Conservation (phyloP, 2,888 invertebrate genomes). For the Agonopterix alstromeriana region DNA sequence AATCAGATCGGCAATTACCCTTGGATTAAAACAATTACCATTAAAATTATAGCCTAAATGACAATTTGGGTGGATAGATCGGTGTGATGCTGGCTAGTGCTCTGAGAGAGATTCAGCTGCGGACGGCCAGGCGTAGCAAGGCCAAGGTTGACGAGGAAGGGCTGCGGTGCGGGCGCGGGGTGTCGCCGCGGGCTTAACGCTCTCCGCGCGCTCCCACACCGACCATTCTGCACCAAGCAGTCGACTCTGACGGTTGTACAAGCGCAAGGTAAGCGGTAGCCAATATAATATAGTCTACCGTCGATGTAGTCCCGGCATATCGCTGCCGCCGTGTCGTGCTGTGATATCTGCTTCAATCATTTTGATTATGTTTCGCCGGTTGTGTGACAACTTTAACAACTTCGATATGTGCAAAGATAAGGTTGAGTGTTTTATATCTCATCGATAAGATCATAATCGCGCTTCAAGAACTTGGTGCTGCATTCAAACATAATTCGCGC, state of each 20-base stretch:
- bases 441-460: slow-evolving; percentile 48
- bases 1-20: slow-evolving; percentile 11
- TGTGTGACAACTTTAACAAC: slow-evolving; percentile 49
- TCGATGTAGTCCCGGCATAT: slow-evolving; percentile 26
- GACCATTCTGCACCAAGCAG: slow-evolving; percentile 77
- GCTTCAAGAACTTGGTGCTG: slow-evolving; percentile 34
- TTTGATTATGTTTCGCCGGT: slow-evolving; percentile 32
- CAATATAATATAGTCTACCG: slow-evolving; percentile 43
- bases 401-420: slow-evolving; percentile 63
- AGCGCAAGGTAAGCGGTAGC: slow-evolving; percentile 74
- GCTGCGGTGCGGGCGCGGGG: slow-evolving; percentile 63
- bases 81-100: slow-evolving; percentile 24
- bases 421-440: slow-evolving; percentile 44
- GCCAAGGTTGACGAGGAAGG: slow-evolving; percentile 69
- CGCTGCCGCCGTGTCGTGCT: slow-evolving; percentile 27
- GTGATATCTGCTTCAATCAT: slow-evolving; percentile 26
- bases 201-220: slow-evolving; percentile 66
- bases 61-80: slow-evolving; percentile 18
- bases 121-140: slow-evolving; percentile 50
- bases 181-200: slow-evolving; percentile 61
- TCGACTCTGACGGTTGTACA: slow-evolving; percentile 75
- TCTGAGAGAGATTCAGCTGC: slow-evolving; percentile 15
- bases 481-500: slow-evolving; percentile 52
- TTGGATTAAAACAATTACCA: slow-evolving; percentile 15
- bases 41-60: slow-evolving; percentile 27